A percentile compares a stretch with the other conserved stretches of the same genome.
Conservation (phyloP, 1,140 invertebrate genomes). For the Hypsibius dujardini region DNA sequence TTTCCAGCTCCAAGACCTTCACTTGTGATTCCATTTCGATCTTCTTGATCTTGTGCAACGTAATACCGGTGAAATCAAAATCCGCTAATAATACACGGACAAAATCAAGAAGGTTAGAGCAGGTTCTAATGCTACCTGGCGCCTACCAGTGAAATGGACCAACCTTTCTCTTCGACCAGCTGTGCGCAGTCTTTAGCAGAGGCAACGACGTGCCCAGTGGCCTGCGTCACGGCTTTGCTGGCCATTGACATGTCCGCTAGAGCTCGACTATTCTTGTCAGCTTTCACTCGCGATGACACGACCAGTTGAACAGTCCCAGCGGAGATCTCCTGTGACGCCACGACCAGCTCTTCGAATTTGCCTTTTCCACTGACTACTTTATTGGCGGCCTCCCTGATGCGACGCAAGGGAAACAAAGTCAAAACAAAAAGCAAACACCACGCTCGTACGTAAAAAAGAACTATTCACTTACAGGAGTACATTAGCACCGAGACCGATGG, state of each 20-base stretch:
- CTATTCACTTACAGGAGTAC: constrained; percentile 77
- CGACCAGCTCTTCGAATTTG: constrained; percentile 80
- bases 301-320: constrained; percentile 91
- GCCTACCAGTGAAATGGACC: no score
- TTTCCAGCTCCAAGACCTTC: constrained; percentile 69
- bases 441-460: no score
- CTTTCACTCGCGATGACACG: constrained; percentile 71
- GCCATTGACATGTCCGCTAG: constrained; percentile 58
- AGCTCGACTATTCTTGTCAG: constrained; percentile 58
- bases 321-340: constrained; percentile 88
- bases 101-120: no score
- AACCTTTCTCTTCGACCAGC: constrained; percentile 64
- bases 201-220: constrained; percentile 76
- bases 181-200: constrained; percentile 70
- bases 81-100: constrained; percentile 44
- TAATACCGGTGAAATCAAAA: constrained; percentile 68
- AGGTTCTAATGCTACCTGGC: no score
- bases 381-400: constrained; percentile 66
- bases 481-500: constrained; percentile 83
- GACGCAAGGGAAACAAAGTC: no score
- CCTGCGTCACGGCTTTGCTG: constrained; percentile 65
- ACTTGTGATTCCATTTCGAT: constrained; percentile 84
- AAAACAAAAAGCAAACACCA: no score
- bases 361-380: constrained; percentile 67
- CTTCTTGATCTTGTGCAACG: constrained; percentile 77